Base-by-base conservation (phyloP, 2,797 vertebrate species). In the Martes flavigula region DNA sequence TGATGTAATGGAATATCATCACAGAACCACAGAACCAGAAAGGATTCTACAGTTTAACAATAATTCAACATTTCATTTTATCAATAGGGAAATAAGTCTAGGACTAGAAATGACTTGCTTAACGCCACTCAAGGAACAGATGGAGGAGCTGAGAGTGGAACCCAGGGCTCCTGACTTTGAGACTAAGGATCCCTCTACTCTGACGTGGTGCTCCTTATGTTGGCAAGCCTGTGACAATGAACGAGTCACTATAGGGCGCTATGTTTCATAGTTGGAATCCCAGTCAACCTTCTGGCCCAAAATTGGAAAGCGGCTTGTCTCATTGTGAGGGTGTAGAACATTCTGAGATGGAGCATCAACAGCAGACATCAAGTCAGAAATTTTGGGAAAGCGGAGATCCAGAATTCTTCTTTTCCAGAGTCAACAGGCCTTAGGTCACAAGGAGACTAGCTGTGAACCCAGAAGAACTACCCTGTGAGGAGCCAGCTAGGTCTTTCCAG, bases 271-370 rank as follows among this genome's bases (percentile, higher is more conserved):
- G 51, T 1, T 56, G 38, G 82, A 87, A 82, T 60, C 20, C 17
- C 72, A 13, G 25, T 13, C 43, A 79, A 68, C 1, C 43, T 92
- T n/a, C 54, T 40, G n/a, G 60, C 32, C 25, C 17, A 23, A 72
- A n/a, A 30, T 15, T 90, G 87, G 70, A 96, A 86, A 90, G 72
- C 38, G 56, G 5, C 58, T 87, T 96, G 87, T 96, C 51, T 35
- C 72, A 68, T 10, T 32, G 2, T 62, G 75, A 23, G 12, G n/a
- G 13, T 88, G 84, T 72, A 51, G 70, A 48, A 27, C 38, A 20
- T 78, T 81, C 78, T 40, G 30, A 85, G 4, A 30, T 12, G 30
- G 32, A 92, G 30, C 40, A 68, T 73, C 62, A 72, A 70, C 25
- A 90, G 18, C 27, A 14, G 58, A 10, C 46, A 30, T 14, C 60